Percentiles rank a stretch among this genome's conserved stretches.
These are phyloP conservation scores for Leucozona laternaria DNA, from an alignment of 2,888 invertebrate species.

Conservation along the genomic window DNA sequence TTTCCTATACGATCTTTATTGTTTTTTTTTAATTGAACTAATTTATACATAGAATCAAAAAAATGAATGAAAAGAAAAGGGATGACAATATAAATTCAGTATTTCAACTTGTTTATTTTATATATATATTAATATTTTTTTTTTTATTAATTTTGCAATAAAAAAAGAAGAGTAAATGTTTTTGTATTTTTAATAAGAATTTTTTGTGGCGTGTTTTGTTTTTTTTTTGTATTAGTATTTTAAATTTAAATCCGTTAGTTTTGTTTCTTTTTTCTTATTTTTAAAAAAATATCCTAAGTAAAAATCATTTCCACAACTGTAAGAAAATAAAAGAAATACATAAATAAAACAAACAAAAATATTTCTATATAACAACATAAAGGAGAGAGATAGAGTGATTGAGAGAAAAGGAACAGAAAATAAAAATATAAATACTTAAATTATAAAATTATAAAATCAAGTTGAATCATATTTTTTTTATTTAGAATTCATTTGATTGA, in stretches of 20 bases:
- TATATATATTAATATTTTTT: conserved; percentile 34
- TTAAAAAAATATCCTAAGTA: conserved; percentile 72
- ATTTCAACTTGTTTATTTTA: conserved; percentile 36
- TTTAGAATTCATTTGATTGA: background rate
- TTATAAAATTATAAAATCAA: background rate
- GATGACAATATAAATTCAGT: conserved; percentile 66
- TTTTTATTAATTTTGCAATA: conserved; percentile 19
- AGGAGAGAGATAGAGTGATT: background rate
- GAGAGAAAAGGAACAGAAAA: background rate
- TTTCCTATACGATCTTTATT: conserved; percentile 44
- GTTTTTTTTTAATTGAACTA: conserved; percentile 56
- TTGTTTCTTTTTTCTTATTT: conserved; percentile 22
- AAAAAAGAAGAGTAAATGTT: conserved; percentile 24
- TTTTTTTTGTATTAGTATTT: conserved; percentile 34
- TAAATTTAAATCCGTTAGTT: conserved; percentile 59
- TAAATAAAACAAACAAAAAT: conserved; percentile 60
- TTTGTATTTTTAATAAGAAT: conserved; percentile 16
- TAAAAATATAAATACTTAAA: conserved; percentile 1
- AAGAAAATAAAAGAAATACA: conserved; percentile 69
- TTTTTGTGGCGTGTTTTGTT: conserved; percentile 21
- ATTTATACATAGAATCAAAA: conserved; percentile 55
- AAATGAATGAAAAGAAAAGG: conserved; percentile 52
- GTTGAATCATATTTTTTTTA: conserved; percentile 15
- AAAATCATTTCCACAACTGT: conserved; percentile 75
- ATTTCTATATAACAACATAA: conserved; percentile 10